These are phyloP conservation scores for Tyrophagus putrescentiae DNA, from an alignment of 1,140 invertebrate genomes.

Conservation along the genomic window DNA sequence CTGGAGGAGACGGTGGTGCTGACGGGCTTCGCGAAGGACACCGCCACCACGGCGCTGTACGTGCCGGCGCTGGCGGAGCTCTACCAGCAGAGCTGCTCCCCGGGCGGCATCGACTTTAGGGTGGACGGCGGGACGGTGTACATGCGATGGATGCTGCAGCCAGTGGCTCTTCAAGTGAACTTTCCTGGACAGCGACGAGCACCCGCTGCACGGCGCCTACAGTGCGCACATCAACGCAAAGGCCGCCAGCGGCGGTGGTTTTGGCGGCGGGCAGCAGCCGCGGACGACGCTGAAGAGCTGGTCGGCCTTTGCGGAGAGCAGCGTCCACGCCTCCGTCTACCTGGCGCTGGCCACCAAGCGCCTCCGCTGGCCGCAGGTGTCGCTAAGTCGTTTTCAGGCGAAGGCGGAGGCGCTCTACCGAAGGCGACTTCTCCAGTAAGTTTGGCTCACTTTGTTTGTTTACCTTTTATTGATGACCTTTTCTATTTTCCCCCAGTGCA, in stretches of 20 bases:
- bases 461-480: neutral
- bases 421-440: neutral
- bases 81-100: conserved; percentile 30
- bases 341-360: conserved; percentile 13
- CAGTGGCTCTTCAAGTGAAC: too few relatives aligned
- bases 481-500: too few relatives aligned
- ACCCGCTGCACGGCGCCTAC: neutral
- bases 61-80: conserved; percentile 33
- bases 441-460: neutral
- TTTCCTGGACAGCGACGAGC: conserved; percentile 9
- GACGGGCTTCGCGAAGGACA: conserved; percentile 50
- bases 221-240: neutral
- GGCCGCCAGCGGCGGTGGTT: neutral
- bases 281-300: neutral
- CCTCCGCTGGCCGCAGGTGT: neutral
- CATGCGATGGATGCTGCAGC: neutral
- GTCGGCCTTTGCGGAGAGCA: neutral
- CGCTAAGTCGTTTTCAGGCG: neutral
- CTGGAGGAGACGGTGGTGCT: conserved; percentile 48
- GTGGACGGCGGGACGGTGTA: conserved; percentile 35
- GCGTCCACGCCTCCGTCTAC: conserved; percentile 20
- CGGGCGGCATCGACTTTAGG: conserved; percentile 30
- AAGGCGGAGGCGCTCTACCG: neutral
- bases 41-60: conserved; percentile 45
- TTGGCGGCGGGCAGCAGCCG: too few relatives aligned